Evolutionary conservation across 2,888 invertebrate species (phyloP), one percentile per base, ranked within the genome.

Genomic region (Ctenicera cuprea): DNA sequence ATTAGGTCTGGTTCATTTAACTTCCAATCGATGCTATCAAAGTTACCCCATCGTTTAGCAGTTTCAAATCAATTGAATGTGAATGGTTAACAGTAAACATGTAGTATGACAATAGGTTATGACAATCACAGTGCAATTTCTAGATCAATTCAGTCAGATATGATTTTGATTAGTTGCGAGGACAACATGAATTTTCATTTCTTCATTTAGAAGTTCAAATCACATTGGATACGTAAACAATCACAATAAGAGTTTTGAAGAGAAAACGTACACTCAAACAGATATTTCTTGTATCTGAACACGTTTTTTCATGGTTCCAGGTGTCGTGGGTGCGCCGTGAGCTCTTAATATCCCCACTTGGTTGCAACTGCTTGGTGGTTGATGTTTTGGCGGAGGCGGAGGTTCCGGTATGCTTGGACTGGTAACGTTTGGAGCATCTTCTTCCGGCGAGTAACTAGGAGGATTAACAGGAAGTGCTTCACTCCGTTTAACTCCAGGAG

Each of bases 211-310:
- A 70, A 74, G 71, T 74, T 68, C 57, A 62, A 61, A 69, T 71
- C 61, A 59, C 63, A 64, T 50, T 61, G 30, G 38, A 69, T 73
- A 72, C 63, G 45, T 64, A 65, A 54, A 75, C 52, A 70, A 70
- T 70, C 62, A 73, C 64, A 73, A 70, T 57, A 70, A 68, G 22
- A 63, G 73, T 70, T 65, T 37, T 62, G 41, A 41, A 41, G 14
- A 41, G 14, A 14, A 59, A 65, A 57, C 38, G 45, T 50, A 69
- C 69, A 72, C 89, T 93, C 91, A 96, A 89, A 96, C 96, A 75
- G 95, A 95, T 89, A 96, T 96, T 87, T 96, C 96, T 87, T 95
- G 95, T 86, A 96, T 96, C 89, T 96, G 96, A 82, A 96, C 96
- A 87, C 96, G 91, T 88, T 96, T 96, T 88, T 96, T 96, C 89